Percentiles rank a stretch among this genome's conserved stretches.
Conservation (phyloP, 2,113 vertebrate genomes). For the Murina feae region DNA sequence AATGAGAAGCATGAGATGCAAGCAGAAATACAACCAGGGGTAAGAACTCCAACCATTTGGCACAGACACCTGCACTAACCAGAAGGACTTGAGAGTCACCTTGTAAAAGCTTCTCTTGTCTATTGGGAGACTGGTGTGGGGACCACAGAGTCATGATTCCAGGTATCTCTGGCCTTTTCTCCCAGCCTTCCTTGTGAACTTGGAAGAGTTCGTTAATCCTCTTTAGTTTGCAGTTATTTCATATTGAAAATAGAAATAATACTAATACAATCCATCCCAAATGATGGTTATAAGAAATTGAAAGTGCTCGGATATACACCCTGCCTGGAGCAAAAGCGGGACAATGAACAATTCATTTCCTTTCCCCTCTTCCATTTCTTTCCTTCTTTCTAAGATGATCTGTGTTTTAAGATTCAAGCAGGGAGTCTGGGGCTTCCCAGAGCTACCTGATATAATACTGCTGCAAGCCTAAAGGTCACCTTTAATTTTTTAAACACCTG, state of each 20-base stretch:
- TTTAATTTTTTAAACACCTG: background rate
- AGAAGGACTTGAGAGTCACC: accelerated
- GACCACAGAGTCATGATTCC: accelerated
- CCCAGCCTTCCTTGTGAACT: background rate
- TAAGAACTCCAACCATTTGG: background rate
- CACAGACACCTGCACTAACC: background rate
- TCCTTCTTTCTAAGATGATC: background rate
- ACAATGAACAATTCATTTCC: background rate
- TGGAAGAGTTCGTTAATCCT: background rate
- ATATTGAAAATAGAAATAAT: slow-evolving; percentile 24
- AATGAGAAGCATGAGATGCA: accelerated
- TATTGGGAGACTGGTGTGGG: accelerated
- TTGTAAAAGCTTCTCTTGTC: no score
- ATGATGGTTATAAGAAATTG: background rate
- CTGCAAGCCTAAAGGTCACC: background rate
- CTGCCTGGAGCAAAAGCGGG: background rate
- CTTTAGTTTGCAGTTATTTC: background rate
- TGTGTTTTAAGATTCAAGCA: background rate
- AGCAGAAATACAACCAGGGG: accelerated
- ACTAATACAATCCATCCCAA: background rate
- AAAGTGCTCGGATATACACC: background rate
- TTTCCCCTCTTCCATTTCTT: background rate
- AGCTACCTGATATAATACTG: background rate
- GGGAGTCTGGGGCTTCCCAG: background rate
- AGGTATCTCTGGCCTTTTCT: background rate